These are phyloP conservation scores for Coleophora deauratella DNA, from an alignment of 2,888 invertebrate genomes.

Conservation along the genomic window DNA sequence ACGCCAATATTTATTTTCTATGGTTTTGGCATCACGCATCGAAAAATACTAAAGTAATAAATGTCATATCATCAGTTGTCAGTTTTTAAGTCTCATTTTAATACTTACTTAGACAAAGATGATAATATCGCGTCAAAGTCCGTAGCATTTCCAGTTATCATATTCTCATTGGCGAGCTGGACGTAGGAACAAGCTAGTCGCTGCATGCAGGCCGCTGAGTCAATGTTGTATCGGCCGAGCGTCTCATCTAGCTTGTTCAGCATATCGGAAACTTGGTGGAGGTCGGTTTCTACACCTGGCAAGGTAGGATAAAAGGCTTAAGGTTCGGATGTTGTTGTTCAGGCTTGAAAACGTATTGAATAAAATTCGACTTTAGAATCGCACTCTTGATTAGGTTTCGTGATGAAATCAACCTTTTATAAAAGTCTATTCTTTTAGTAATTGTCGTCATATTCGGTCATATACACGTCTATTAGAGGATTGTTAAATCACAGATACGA, in stretches of 20 bases:
- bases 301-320: not conserved
- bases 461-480: no score
- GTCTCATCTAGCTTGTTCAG: slow-evolving; percentile 78
- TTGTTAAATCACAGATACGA: no score
- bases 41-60: no score
- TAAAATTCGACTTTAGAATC: no score
- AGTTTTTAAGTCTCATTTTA: not conserved
- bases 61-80: no score
- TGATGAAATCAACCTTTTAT: no score
- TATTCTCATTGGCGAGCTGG: slow-evolving; percentile 79
- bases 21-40: no score
- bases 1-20: no score
- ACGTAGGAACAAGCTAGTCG: slow-evolving; percentile 82
- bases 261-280: slow-evolving; percentile 76
- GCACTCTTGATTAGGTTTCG: no score
- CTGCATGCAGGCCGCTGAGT: slow-evolving; percentile 81
- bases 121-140: slow-evolving; percentile 77
- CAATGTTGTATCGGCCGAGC: slow-evolving; percentile 79
- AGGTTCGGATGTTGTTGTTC: not conserved
- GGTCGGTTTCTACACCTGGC: slow-evolving; percentile 75
- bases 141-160: slow-evolving; percentile 75
- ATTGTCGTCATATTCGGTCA: no score
- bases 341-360: not conserved
- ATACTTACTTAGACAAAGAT: slow-evolving; percentile 75
- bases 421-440: no score